Base-by-base conservation (phyloP, 2,888 invertebrate genomes). In the Pogonocherus hispidulus region DNA sequence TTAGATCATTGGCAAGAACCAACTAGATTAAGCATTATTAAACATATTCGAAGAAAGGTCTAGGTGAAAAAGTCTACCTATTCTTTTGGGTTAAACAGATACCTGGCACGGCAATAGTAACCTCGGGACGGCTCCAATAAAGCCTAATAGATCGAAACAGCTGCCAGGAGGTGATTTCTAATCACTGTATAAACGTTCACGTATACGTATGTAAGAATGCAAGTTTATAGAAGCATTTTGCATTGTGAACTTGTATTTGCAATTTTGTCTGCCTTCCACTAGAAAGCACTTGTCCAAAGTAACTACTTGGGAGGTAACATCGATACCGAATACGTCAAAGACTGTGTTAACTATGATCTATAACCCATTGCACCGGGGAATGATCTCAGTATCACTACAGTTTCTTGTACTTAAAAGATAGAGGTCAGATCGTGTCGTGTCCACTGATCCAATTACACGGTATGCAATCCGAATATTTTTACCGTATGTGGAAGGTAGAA, bases 371-470 rank as follows among this genome's bases (percentile, higher is more conserved):
- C 49, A 37, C 59, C 22, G 16, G 11, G 62, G 35, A 62, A 20
- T 62, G 35, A 37, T 18, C 35, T 35, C 35, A 62, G 19, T 37
- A 51, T 32, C 47, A 37, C 46, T 51, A 37, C 62, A 22, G 37
- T 51, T 22, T 37, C 32, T 37, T 37, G n/a, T 11, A 23, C 51
- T 37, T 37, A 19, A 19, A 49, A 51, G 51, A 51, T 51, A 62
- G 62, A 51, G 62, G 62, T 62, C 49, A 62, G 27, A 46, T 62
- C 62, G 62, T 62, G 62, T 35, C 14, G 6, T 62, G 62, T 62
- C 51, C 49, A 35, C 22, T 62, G 51, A 51, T 62, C 62, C 46
- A 62, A 35, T 62, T 62, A 51, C 35, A 59, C 8, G 14, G 51
- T 59, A 32, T 37, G 51, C 51, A 37, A 37, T 32, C 49, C 20